phyloP scores from a whole-genome alignment of 2,888 invertebrate genomes.

The Dioctria linearis region DNA sequence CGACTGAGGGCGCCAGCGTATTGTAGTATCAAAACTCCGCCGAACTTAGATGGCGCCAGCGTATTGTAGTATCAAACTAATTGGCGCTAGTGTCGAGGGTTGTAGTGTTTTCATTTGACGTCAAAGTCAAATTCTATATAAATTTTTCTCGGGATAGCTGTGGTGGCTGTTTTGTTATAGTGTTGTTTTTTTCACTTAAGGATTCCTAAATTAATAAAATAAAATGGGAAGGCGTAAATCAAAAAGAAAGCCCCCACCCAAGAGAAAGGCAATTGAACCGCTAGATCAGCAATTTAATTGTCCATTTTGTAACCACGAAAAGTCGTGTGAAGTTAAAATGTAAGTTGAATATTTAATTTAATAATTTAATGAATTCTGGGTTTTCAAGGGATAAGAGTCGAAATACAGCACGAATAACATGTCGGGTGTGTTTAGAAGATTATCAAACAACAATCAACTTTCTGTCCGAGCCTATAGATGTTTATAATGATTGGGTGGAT shows the following conservation, averaged over 20 bases:
- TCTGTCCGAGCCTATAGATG: slow-evolving; percentile 97
- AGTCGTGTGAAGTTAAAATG: slow-evolving; percentile 99
- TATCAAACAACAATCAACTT: slow-evolving; percentile 97
- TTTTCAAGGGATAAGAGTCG: slow-evolving; percentile 86
- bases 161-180: slow-evolving; percentile 1
- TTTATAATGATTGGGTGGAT: slow-evolving; percentile 99
- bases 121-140: too few species aligned
- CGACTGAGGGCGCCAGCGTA: too few species aligned
- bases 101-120: too few species aligned
- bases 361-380: neutral
- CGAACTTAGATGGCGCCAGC: too few species aligned
- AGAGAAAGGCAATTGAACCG: slow-evolving; percentile 92
- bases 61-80: too few species aligned
- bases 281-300: slow-evolving; percentile 98
- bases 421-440: slow-evolving; percentile 96
- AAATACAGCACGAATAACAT: slow-evolving; percentile 95
- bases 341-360: slow-evolving; percentile 72
- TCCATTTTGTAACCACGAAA: slow-evolving; percentile 99
- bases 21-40: too few species aligned
- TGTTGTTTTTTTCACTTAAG: too few species aligned
- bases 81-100: too few species aligned
- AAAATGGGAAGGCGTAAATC: slow-evolving; percentile 97
- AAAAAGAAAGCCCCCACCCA: slow-evolving; percentile 97
- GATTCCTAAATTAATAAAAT: neutral
- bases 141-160: too few species aligned